Evolutionary conservation across 2,113 vertebrate species (phyloP).

Genomic region (Clarias batrachus): DNA sequence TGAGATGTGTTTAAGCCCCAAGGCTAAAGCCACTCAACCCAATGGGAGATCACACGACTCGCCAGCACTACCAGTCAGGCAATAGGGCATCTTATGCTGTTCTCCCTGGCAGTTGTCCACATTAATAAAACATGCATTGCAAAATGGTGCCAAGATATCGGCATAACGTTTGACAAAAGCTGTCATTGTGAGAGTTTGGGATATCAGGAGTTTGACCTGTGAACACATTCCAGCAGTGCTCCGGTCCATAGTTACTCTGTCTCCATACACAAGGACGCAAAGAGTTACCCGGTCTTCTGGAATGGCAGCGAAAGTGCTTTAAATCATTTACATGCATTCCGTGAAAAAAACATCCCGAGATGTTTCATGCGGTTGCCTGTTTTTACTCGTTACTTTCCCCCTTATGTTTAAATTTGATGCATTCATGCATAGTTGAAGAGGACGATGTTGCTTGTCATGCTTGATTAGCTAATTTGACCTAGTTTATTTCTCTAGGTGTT

Average conservation of each 20-base stretch:
- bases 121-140: slow-evolving; percentile 48
- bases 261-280: background rate
- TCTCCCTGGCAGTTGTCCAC: slow-evolving; percentile 48
- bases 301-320: background rate
- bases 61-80: slow-evolving; percentile 49
- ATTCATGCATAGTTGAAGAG: slow-evolving; percentile 20
- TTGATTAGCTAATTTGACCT: slow-evolving; percentile 72
- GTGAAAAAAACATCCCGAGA: background rate
- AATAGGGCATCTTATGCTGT: slow-evolving; percentile 42
- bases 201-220: slow-evolving; percentile 20
- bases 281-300: background rate
- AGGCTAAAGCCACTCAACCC: slow-evolving; percentile 56
- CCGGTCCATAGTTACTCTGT: background rate
- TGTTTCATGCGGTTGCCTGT: background rate
- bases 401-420: background rate
- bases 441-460: slow-evolving; percentile 58
- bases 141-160: slow-evolving; percentile 31
- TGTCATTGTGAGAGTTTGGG: background rate
- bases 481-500: slow-evolving; percentile 70
- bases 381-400: slow-evolving; percentile 31
- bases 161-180: slow-evolving; percentile 4
- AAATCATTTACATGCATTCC: background rate
- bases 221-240: background rate
- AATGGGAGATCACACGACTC: slow-evolving; percentile 53
- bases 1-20: slow-evolving; percentile 58